Evolutionary conservation across 2,888 invertebrate species (phyloP).

Genomic region (Kryphioiulus occultus): DNA sequence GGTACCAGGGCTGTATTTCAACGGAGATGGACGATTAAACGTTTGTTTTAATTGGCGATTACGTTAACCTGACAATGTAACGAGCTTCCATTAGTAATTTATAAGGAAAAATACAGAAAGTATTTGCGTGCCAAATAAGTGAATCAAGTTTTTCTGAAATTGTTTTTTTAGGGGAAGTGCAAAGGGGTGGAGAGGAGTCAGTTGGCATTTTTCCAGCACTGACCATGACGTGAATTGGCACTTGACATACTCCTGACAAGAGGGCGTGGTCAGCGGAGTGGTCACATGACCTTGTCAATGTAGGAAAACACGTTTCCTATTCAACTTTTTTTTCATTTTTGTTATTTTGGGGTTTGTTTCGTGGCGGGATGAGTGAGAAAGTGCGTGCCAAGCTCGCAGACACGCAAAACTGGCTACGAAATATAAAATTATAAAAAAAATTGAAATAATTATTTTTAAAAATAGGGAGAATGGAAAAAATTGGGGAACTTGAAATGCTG

Average conservation of each 20-base stretch:
- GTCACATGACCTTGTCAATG: constrained; percentile 6
- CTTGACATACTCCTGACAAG: constrained; percentile 16
- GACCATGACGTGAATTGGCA: constrained; percentile 7
- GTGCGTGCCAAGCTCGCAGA: not conserved
- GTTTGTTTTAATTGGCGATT: too few species aligned
- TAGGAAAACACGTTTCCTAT: not conserved
- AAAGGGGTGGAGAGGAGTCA: not conserved
- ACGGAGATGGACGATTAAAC: too few species aligned
- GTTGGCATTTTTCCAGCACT: constrained; percentile 7
- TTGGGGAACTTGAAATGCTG: too few species aligned
- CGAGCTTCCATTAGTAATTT: too few species aligned
- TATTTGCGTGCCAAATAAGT: too few species aligned
- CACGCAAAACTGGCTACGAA: not conserved
- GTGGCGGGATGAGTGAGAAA: constrained; percentile 2
- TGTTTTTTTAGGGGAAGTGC: not conserved
- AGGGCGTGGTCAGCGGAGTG: not conserved
- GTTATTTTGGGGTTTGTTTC: not conserved
- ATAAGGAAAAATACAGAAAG: not conserved
- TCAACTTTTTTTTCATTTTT: not conserved
- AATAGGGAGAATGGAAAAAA: too few species aligned
- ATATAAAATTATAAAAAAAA: not conserved
- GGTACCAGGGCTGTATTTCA: too few species aligned
- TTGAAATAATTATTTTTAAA: not conserved
- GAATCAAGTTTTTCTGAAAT: not conserved
- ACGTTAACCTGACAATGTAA: too few species aligned